Base-by-base conservation (phyloP, 2,113 vertebrate genomes). In the Corythaixoides concolor region DNA sequence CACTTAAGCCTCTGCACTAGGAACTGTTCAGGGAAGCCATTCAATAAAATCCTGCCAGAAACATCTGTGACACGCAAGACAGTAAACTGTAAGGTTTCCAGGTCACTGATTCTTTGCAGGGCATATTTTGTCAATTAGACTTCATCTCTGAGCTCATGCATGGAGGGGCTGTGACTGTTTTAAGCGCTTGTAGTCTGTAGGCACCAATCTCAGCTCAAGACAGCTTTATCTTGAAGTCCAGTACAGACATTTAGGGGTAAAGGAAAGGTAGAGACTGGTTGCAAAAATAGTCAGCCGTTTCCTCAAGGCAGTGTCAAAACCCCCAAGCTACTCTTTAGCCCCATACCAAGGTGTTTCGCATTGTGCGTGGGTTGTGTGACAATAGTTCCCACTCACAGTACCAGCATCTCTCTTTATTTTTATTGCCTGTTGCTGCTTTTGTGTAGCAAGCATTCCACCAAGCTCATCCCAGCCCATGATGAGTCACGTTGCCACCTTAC, bases 41-140 rank as follows among this genome's bases (percentile, higher is more conserved):
- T 88, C 75, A 90, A 77, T 84, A 92, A 94, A 94, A 90, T 63
- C 70, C 75, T 92, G 60, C 59, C 72, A 92, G 79, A 88, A 95
- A 90, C 67, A 90, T 95, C 85, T 94, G 88, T 90, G 93, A 64
- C 8, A 18, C 0, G 2, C 15, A 26, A 26, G 55, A 27, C 30
- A 35, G 28, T 84, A 77, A 93, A 88, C 14, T 62, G 32, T 39
- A 22, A 55, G 37, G 37, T 91, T 96, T 93, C 72, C 72, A 90
- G 91, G 90, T 93, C 89, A 47, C 45, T 32, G 50, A 27, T 82
- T 80, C 64, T 85, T 93, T 47, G 22, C 74, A 45, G 66, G 62
- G 58, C 24, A 4, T 70, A 39, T 94, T 93, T 88, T 86, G 76
- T 88, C 90, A 80, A 77, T 90, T 93, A 89, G 72, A 18, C 49